phyloP scores from a whole-genome alignment of 2,888 invertebrate species.

The Augochlorella aurata region DNA sequence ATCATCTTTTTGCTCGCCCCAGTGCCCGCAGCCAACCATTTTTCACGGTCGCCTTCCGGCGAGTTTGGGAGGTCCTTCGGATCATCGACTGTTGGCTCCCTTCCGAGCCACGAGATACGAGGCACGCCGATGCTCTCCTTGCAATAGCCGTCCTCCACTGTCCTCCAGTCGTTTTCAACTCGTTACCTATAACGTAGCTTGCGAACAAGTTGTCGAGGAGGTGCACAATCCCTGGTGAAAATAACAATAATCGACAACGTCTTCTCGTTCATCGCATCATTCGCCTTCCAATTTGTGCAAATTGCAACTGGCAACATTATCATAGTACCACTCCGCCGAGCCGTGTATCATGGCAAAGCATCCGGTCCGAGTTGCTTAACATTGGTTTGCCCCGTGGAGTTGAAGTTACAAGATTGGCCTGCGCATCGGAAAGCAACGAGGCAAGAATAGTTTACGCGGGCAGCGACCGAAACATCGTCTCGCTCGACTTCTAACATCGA shows the following conservation, averaged over 20 bases:
- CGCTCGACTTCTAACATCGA: conserved; percentile 1
- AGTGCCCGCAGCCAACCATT: background rate
- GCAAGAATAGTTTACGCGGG: conserved; percentile 17
- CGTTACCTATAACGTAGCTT: too few relatives aligned
- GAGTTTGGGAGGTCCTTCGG: conserved; percentile 2
- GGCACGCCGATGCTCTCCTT: too few relatives aligned
- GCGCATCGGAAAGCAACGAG: background rate
- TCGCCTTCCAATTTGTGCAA: conserved; percentile 4
- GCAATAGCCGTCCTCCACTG: too few relatives aligned
- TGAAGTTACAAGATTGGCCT: conserved; percentile 1
- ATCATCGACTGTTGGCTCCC: background rate
- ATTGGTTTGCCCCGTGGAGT: conserved; percentile 14
- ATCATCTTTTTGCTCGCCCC: conserved; percentile 8
- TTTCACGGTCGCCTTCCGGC: background rate
- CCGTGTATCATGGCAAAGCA: background rate
- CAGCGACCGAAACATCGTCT: conserved; percentile 16
- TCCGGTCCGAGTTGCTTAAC: conserved; percentile 20
- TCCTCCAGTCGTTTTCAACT: too few relatives aligned
- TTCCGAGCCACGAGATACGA: background rate
- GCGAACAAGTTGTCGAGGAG: too few relatives aligned
- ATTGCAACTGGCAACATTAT: background rate
- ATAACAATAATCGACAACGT: background rate
- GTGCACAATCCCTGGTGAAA: too few relatives aligned
- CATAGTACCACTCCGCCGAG: background rate
- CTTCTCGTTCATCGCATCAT: background rate